These are phyloP conservation scores for Parochlus steinenii DNA, from an alignment of 2,888 invertebrate genomes.

Conservation along the genomic window DNA sequence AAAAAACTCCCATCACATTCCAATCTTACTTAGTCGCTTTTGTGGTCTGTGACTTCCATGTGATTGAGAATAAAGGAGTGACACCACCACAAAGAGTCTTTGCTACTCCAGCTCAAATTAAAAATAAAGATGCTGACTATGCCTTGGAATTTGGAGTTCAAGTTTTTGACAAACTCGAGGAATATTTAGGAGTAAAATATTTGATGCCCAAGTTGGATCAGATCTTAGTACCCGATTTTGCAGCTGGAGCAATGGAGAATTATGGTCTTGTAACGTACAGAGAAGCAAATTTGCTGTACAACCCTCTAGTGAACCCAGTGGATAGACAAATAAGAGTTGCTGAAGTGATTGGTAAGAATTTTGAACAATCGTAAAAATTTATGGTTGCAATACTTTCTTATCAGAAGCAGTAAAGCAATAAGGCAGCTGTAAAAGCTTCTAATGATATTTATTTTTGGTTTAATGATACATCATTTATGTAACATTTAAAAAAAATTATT, in stretches of 20 bases:
- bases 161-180: conserved; percentile 48
- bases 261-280: conserved; percentile 70
- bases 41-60: conserved; percentile 44
- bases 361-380: too few species aligned
- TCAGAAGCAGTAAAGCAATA: too few species aligned
- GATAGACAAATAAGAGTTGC: too few species aligned
- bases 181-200: conserved; percentile 56
- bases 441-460: too few species aligned
- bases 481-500: not conserved
- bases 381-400: too few species aligned
- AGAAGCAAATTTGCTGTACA: conserved; percentile 28
- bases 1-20: conserved; percentile 41
- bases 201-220: conserved; percentile 71
- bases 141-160: conserved; percentile 56
- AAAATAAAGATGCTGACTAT: conserved; percentile 35
- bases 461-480: not conserved
- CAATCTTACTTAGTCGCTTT: conserved; percentile 68
- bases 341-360: too few species aligned
- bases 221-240: conserved; percentile 72
- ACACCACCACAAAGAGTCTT: conserved; percentile 22
- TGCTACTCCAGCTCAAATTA: conserved; percentile 22
- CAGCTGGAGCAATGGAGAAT: conserved; percentile 77
- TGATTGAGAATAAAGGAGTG: conserved; percentile 14
- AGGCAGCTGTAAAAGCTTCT: too few species aligned
- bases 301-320: conserved; percentile 30